Conservation (phyloP, 2,113 vertebrate species). For the Heloderma charlesbogerti region DNA sequence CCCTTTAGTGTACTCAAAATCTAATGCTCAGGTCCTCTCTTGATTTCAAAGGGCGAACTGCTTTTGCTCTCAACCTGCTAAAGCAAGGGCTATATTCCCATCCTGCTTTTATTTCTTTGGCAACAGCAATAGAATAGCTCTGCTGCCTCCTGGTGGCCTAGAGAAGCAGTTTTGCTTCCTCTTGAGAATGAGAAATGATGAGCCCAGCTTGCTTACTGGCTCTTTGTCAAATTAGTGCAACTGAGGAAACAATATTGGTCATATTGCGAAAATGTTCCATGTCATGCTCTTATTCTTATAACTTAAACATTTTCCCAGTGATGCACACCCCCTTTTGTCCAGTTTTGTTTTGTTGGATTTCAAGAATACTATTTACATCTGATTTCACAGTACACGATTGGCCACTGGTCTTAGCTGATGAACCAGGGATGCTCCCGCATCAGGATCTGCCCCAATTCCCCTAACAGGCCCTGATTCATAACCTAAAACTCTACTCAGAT, state of each 20-base stretch:
- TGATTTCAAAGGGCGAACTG: neutral
- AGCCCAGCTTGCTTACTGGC: neutral
- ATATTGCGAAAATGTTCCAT: neutral
- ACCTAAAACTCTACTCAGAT: neutral
- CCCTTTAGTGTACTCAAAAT: neutral
- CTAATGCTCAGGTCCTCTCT: neutral
- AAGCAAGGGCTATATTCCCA: neutral
- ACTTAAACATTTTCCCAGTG: neutral
- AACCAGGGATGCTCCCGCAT: neutral
- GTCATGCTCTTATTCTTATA: neutral
- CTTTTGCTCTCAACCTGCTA: neutral
- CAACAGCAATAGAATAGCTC: neutral
- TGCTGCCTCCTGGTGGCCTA: slow-evolving; percentile 24
- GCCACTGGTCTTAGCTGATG: slow-evolving; percentile 24
- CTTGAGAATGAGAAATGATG: neutral
- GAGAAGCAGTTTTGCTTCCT: neutral
- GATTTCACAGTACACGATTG: slow-evolving; percentile 21
- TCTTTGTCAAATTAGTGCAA: neutral
- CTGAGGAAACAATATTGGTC: neutral
- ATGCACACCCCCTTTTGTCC: neutral
- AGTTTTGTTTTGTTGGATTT: neutral
- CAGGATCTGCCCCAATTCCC: neutral
- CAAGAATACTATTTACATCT: neutral
- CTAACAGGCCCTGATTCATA: neutral
- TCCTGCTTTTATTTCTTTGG: neutral